Evolutionary conservation across 2,797 vertebrate genomes (phyloP).

Genomic region (Oreonectes daqikongensis): DNA sequence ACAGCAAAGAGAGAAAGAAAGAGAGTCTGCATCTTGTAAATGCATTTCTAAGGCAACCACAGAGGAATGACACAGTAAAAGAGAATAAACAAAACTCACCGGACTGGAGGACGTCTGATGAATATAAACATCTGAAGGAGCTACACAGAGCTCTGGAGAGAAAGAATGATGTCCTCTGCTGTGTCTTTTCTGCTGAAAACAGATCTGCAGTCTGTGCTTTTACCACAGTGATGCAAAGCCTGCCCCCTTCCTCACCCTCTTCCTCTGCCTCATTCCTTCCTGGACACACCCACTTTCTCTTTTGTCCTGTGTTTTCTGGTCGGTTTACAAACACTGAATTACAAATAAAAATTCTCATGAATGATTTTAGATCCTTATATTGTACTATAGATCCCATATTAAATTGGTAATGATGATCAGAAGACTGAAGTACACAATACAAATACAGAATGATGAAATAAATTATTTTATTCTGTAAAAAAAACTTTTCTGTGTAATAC

Average conservation of each 20-base stretch:
- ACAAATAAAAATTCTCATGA: not conserved
- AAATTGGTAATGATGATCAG: not conserved
- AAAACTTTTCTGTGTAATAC: not conserved
- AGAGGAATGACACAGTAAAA: constrained; percentile 14
- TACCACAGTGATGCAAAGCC: constrained; percentile 40
- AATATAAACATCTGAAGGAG: constrained; percentile 1
- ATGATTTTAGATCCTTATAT: not conserved
- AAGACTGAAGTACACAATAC: not conserved
- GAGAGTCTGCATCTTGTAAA: not conserved
- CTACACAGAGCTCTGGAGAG: not conserved
- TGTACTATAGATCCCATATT: not conserved
- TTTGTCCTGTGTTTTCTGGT: constrained; percentile 15
- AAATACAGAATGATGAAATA: not conserved
- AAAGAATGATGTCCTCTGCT: constrained; percentile 19
- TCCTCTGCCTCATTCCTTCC: constrained; percentile 44
- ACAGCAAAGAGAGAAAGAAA: not conserved
- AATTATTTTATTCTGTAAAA: not conserved
- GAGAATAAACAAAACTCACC: constrained; percentile 43
- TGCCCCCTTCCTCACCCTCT: constrained; percentile 31
- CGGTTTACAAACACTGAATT: not conserved
- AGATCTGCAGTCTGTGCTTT: constrained; percentile 28
- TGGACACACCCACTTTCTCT: constrained; percentile 46
- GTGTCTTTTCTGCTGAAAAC: constrained; percentile 21
- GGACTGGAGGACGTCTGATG: not conserved
- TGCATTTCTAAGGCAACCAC: not conserved